phyloP scores from a whole-genome alignment of 2,888 invertebrate genomes.

The Eristalis pertinax region DNA sequence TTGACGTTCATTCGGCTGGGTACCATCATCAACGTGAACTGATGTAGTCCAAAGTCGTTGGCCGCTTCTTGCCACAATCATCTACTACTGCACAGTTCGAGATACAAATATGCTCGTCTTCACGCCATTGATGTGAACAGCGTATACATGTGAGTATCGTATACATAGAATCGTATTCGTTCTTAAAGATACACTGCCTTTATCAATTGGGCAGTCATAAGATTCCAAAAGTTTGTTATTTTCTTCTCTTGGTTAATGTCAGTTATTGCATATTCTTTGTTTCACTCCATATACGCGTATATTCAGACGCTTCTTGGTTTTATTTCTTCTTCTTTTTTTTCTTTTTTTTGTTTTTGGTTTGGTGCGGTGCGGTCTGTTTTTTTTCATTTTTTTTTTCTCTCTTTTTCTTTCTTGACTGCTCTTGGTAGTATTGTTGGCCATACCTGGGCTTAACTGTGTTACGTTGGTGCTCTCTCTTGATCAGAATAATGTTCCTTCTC shows the following conservation, averaged over 20 bases:
- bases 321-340: neutral
- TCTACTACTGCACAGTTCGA: no score
- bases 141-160: no score
- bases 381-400: neutral
- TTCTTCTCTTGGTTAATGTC: neutral
- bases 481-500: constrained; percentile 42
- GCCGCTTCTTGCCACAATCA: neutral
- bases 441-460: neutral
- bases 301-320: neutral
- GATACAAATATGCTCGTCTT: neutral
- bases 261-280: constrained; percentile 22
- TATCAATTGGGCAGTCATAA: neutral
- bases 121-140: neutral
- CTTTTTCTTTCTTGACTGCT: constrained; percentile 25
- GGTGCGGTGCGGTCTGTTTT: no score
- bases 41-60: neutral
- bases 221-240: neutral
- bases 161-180: neutral
- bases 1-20: no score
- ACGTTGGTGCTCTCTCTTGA: constrained; percentile 26
- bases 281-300: constrained; percentile 23
- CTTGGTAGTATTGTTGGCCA: constrained; percentile 33
- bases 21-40: neutral
- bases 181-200: neutral
- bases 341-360: neutral